These are phyloP conservation scores for Cassiopea andromeda DNA, from an alignment of 30 jellyfish, hydroid and myxozoan species.

Conservation along the genomic window DNA sequence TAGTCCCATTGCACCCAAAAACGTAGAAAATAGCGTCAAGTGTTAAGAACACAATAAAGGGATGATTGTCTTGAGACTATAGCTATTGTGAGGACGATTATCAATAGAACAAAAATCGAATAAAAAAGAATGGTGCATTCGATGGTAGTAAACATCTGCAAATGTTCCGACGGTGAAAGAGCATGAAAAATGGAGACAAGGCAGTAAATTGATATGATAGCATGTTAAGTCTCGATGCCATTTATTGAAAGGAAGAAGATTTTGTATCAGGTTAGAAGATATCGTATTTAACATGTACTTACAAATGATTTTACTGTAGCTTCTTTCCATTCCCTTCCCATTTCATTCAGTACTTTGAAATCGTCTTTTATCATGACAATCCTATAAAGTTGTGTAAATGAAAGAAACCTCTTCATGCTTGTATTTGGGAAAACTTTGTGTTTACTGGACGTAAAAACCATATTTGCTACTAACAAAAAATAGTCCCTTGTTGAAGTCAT, in stretches of 20 bases:
- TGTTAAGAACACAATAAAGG: too few relatives aligned
- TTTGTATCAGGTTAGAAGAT: neutral
- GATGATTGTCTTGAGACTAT: too few relatives aligned
- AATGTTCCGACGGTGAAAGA: neutral
- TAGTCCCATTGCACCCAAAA: too few relatives aligned
- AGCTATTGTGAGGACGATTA: too few relatives aligned
- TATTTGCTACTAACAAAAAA: too few relatives aligned
- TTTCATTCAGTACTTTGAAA: neutral
- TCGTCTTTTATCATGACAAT: slow-evolving; percentile 1
- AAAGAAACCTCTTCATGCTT: too few relatives aligned
- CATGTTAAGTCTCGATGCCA: neutral
- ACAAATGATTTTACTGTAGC: slow-evolving; percentile 58
- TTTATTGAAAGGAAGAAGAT: neutral
- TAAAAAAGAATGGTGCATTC: neutral
- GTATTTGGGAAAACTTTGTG: too few relatives aligned
- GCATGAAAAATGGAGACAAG: neutral
- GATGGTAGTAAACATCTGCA: neutral
- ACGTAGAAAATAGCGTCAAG: too few relatives aligned
- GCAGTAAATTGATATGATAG: neutral
- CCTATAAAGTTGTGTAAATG: neutral
- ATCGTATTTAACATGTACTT: neutral
- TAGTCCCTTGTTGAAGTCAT: too few relatives aligned
- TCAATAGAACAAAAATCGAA: neutral
- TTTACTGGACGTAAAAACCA: too few relatives aligned
- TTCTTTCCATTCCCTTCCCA: slow-evolving; percentile 43